These are phyloP conservation scores for Drosophila ohnishii DNA, from an alignment of 1,140 invertebrate species.

Conservation along the genomic window DNA sequence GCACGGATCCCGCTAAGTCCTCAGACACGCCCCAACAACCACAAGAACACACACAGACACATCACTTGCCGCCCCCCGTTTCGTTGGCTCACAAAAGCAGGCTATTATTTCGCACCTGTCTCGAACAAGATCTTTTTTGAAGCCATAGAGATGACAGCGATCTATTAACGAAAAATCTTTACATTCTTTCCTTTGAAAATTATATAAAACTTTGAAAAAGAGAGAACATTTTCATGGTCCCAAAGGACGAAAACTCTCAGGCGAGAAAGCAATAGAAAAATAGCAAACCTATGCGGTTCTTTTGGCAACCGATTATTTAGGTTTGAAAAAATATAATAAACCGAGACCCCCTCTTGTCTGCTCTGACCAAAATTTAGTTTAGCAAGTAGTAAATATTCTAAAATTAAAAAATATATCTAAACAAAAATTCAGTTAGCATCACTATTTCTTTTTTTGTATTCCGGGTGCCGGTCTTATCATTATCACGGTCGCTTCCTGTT, in stretches of 20 bases:
- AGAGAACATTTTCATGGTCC: too few relatives aligned
- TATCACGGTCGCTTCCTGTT: constrained; percentile 69
- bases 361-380: neutral
- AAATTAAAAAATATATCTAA: too few relatives aligned
- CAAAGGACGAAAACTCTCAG: too few relatives aligned
- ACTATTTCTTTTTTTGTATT: neutral
- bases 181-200: too few relatives aligned
- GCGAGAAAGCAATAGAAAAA: too few relatives aligned
- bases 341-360: neutral
- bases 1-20: constrained; percentile 48
- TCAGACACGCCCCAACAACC: constrained; percentile 1
- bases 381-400: too few relatives aligned
- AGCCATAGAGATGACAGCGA: constrained; percentile 7
- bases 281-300: too few relatives aligned
- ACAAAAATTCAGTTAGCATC: neutral
- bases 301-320: too few relatives aligned
- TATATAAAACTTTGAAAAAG: too few relatives aligned
- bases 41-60: neutral
- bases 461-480: constrained; percentile 41
- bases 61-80: constrained; percentile 8
- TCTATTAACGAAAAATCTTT: neutral
- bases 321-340: too few relatives aligned
- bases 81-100: constrained; percentile 45
- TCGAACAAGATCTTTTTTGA: neutral
- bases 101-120: constrained; percentile 50